phyloP scores from a whole-genome alignment of 2,113 vertebrate genomes.

The Excalfactoria chinensis region DNA sequence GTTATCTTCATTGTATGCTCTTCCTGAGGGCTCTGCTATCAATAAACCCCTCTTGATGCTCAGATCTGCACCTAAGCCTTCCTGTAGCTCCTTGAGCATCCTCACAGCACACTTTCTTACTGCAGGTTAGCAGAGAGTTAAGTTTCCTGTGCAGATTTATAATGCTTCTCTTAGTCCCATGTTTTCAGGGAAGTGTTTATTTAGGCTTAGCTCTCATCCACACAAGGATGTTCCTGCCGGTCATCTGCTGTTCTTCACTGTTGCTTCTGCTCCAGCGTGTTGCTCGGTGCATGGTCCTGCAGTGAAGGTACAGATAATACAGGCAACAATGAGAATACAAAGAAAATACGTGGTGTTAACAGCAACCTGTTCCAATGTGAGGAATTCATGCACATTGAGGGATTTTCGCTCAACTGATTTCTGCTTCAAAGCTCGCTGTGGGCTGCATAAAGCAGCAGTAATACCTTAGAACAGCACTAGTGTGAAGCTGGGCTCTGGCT shows the following conservation, averaged over 20 bases:
- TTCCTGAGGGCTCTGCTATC: background rate
- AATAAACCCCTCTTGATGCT: background rate
- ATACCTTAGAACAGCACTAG: background rate
- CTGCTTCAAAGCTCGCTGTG: background rate
- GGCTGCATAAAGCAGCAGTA: background rate
- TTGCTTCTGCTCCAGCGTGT: background rate
- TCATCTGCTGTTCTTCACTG: background rate
- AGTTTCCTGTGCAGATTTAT: background rate
- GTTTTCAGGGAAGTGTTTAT: background rate
- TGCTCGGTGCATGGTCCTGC: background rate
- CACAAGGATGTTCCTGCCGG: background rate
- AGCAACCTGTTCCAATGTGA: background rate
- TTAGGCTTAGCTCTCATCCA: background rate
- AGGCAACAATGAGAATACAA: background rate
- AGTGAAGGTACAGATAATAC: background rate
- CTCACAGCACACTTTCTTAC: background rate
- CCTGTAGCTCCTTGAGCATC: background rate
- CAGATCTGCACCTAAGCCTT: background rate
- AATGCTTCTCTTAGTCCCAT: background rate
- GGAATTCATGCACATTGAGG: background rate
- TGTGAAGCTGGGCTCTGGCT: background rate
- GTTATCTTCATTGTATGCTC: background rate
- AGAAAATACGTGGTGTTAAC: background rate
- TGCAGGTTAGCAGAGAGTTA: background rate
- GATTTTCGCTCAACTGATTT: background rate